phyloP scores from a whole-genome alignment of 2,888 invertebrate species.

The Diloba caeruleocephala region DNA sequence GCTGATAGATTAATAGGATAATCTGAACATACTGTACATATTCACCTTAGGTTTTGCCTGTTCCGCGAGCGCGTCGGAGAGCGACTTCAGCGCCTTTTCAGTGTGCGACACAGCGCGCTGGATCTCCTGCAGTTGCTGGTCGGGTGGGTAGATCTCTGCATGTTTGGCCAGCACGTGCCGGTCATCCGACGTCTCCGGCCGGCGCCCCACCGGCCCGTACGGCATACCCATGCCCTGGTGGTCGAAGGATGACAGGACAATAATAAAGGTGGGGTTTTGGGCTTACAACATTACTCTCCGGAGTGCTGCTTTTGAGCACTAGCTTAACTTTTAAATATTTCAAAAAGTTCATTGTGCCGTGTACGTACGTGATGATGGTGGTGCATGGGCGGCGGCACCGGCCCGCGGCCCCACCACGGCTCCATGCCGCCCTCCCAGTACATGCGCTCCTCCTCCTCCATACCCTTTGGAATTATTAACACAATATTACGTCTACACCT shows the following conservation, averaged over 20 bases:
- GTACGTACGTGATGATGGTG: constrained; percentile 73
- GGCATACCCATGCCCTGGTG: constrained; percentile 66
- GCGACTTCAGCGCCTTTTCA: constrained; percentile 97
- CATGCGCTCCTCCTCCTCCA: constrained; percentile 95
- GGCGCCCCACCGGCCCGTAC: constrained; percentile 89
- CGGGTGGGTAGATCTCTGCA: constrained; percentile 97
- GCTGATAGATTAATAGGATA: too few species aligned
- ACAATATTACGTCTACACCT: not conserved
- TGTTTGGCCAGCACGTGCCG: constrained; percentile 98
- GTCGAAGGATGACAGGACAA: not conserved
- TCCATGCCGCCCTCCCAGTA: constrained; percentile 96
- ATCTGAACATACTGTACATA: too few species aligned
- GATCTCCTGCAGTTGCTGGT: constrained; percentile 95
- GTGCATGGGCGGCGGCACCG: constrained; percentile 74
- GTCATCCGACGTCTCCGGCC: constrained; percentile 98
- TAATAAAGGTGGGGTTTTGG: too few species aligned
- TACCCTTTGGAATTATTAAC: constrained; percentile 65
- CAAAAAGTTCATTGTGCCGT: too few species aligned
- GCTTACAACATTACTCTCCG: too few species aligned
- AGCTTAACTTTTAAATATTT: too few species aligned
- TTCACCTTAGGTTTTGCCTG: constrained; percentile 76
- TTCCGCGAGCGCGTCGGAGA: constrained; percentile 96
- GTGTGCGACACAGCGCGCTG: constrained; percentile 97
- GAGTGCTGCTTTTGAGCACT: too few species aligned
- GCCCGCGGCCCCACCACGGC: constrained; percentile 88